Evolutionary conservation across 2,797 vertebrate species (phyloP).

Genomic region (Holocentrus rufus): DNA sequence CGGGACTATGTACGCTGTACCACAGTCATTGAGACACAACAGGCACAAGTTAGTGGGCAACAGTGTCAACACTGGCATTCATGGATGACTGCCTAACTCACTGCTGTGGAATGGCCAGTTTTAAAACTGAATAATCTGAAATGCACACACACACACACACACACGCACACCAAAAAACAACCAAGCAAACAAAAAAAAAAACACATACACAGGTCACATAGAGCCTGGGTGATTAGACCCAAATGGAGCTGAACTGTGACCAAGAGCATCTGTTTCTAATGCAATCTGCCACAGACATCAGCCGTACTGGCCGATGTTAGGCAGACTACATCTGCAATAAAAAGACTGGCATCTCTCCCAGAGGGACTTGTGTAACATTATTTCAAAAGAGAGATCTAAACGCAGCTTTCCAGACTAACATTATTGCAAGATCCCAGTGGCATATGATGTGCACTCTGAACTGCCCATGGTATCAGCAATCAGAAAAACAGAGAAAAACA

Average conservation of each 20-base stretch:
- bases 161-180: slow-evolving; percentile 23
- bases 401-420: not conserved
- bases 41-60: slow-evolving; percentile 42
- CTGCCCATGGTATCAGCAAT: not conserved
- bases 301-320: slow-evolving; percentile 10
- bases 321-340: slow-evolving; percentile 21
- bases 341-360: slow-evolving; percentile 3
- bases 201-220: slow-evolving; percentile 46
- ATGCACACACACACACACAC: not conserved
- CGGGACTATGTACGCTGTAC: not conserved
- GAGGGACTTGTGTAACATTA: slow-evolving; percentile 8
- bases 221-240: slow-evolving; percentile 59
- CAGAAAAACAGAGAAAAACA: not conserved
- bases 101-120: slow-evolving; percentile 28
- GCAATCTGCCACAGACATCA: slow-evolving; percentile 67
- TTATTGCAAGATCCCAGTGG: not conserved
- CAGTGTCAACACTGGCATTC: slow-evolving; percentile 29
- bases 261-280: slow-evolving; percentile 68
- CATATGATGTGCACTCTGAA: not conserved
- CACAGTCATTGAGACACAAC: slow-evolving; percentile 13
- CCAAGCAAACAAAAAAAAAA: too few relatives aligned
- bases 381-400: not conserved
- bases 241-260: slow-evolving; percentile 62
- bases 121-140: slow-evolving; percentile 36
- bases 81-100: slow-evolving; percentile 17